Base-by-base conservation (phyloP, 1,140 invertebrate species). In the Drosophila lini region DNA sequence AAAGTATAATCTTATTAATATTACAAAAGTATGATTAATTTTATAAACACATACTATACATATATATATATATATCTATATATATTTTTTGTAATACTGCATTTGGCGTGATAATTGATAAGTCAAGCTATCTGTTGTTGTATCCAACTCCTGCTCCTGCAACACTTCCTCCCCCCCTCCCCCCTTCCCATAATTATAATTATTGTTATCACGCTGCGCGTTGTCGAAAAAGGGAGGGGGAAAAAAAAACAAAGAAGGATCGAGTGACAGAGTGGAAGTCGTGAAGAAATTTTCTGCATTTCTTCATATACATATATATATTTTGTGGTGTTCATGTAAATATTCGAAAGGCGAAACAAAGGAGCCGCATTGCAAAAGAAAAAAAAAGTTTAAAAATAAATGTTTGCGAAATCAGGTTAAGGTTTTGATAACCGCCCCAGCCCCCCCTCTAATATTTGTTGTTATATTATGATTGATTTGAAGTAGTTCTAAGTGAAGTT, bases 101-200 rank as follows among this genome's bases (percentile, higher is more conserved):
- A 91, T 91, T 91, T 88, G 67, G 81, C 78, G 84, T 91, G 88
- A 91, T 88, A 81, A 88, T 82, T 91, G 88, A 91, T 86, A 82
- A 70, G 69, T 81, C 74, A 78, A 74, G 81, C 82, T 79, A 81
- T 78, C 41, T 73, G 78, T 78, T 79, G 50, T 69, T 68, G 60
- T 76, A 76, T 19, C 40, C 44, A 34, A 11, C 38, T 25, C 41
- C 53, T n/a, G n/a, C 47, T 47, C 32, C 45, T 52, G 50, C 40
- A 32, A 50, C 22, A 22, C 53, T 16, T 28, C 0, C 47, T 16
- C 15, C 15, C 47, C 25, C 28, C 38, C n/a, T 5, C 36, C 36
- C 25, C 31, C 52, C 38, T 36, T 44, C 28, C 65, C 62, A 36
- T 55, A 38, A 38, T 56, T 53, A 53, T 55, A 59, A 76, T 55